Evolutionary conservation across 1,140 invertebrate species (phyloP).

Genomic region (Scaptomyza pallida): DNA sequence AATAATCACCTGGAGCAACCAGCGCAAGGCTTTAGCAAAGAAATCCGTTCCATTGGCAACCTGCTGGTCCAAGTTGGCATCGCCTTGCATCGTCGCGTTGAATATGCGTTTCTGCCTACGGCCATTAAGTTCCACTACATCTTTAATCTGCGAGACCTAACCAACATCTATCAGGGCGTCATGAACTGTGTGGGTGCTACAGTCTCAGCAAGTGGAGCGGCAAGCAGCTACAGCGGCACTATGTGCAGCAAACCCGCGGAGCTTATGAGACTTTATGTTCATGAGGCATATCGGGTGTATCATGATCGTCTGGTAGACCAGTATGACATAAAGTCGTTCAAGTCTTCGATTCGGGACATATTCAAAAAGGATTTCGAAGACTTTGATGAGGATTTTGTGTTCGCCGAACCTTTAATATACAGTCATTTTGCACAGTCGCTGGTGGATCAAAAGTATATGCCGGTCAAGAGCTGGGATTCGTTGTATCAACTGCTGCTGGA

Average conservation of each 20-base stretch:
- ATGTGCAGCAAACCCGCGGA: constrained; percentile 88
- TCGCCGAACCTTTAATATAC: constrained; percentile 92
- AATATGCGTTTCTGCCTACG: constrained; percentile 93
- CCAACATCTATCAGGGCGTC: constrained; percentile 92
- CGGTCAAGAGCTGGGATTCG: constrained; percentile 89
- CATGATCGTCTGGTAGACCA: constrained; percentile 94
- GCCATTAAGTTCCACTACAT: constrained; percentile 98
- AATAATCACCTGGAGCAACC: constrained; percentile 90
- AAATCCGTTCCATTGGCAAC: constrained; percentile 87
- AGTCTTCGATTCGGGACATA: constrained; percentile 90
- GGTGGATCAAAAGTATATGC: constrained; percentile 96
- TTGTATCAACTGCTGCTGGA: constrained; percentile 92
- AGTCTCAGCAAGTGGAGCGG: constrained; percentile 26
- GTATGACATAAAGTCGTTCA: constrained; percentile 90
- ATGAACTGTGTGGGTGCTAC: constrained; percentile 83
- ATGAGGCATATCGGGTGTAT: constrained; percentile 95
- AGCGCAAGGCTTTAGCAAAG: constrained; percentile 87
- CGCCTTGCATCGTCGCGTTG: constrained; percentile 90
- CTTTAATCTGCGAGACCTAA: constrained; percentile 96
- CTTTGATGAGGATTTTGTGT: constrained; percentile 88
- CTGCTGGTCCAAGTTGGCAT: constrained; percentile 91
- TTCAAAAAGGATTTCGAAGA: constrained; percentile 95
- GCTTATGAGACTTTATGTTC: constrained; percentile 93
- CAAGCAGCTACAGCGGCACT: constrained; percentile 80
- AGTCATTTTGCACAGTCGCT: constrained; percentile 96